Evolutionary conservation across 2,888 invertebrate genomes (phyloP).

Genomic region (Liopterus haemorrhoidalis): DNA sequence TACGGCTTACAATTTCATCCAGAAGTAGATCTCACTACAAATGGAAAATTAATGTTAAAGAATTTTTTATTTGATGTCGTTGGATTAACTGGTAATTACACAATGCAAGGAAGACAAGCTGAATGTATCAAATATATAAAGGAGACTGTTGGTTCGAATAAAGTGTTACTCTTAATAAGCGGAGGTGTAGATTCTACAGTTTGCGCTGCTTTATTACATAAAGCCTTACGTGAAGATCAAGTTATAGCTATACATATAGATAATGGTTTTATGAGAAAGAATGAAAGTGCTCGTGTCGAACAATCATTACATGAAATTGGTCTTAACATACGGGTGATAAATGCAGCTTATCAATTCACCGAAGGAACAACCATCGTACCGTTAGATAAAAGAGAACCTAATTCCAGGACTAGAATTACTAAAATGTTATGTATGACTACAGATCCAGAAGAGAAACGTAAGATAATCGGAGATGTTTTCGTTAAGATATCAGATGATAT

Average conservation of each 20-base stretch:
- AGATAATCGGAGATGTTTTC: conserved; percentile 98
- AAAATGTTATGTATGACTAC: conserved; percentile 77
- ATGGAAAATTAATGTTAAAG: conserved; percentile 85
- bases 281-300: conserved; percentile 86
- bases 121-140: conserved; percentile 89
- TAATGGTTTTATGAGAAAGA: conserved; percentile 97
- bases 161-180: conserved; percentile 86
- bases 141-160: conserved; percentile 82
- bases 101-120: conserved; percentile 78
- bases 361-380: conserved; percentile 78
- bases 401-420: conserved; percentile 60
- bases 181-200: conserved; percentile 99
- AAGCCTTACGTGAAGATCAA: conserved; percentile 82
- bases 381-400: conserved; percentile 48
- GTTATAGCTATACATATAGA: conserved; percentile 96
- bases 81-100: conserved; percentile 79
- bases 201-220: conserved; percentile 90
- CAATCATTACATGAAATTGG: conserved; percentile 76
- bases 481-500: conserved; percentile 89
- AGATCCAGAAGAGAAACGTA: conserved; percentile 96
- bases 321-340: conserved; percentile 66
- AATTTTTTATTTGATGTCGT: conserved; percentile 93
- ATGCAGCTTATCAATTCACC: conserved; percentile 65
- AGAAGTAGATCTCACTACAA: conserved; percentile 91
- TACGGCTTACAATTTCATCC: conserved; percentile 99